Conservation (phyloP, 2,888 invertebrate species). For the Endotricha flammealis region DNA sequence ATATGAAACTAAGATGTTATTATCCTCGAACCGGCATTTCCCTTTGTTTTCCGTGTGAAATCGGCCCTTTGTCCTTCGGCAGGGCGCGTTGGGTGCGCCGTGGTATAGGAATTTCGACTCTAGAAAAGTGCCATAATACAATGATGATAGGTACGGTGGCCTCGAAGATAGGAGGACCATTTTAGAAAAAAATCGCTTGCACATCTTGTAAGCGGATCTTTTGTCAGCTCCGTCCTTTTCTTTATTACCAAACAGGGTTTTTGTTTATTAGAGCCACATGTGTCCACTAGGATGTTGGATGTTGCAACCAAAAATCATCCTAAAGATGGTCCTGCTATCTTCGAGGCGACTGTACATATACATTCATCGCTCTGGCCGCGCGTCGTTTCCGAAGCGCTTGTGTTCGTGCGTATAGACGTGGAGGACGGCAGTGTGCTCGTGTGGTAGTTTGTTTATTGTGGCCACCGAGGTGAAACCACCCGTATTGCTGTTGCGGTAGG, state of each 20-base stretch:
- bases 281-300: too few species aligned
- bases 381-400: conserved; percentile 62
- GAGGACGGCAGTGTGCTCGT: conserved; percentile 62
- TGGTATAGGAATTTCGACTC: conserved; percentile 70
- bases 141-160: conserved; percentile 39
- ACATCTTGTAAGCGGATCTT: too few species aligned
- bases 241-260: too few species aligned
- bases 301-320: too few species aligned
- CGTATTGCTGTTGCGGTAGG: conserved; percentile 51
- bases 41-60: conserved; percentile 72
- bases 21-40: conserved; percentile 59
- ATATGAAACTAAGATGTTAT: conserved; percentile 47
- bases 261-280: too few species aligned
- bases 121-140: conserved; percentile 72
- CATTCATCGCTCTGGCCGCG: conserved; percentile 57
- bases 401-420: conserved; percentile 61
- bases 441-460: conserved; percentile 80
- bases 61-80: conserved; percentile 71
- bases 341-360: too few species aligned
- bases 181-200: too few species aligned
- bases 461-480: conserved; percentile 51
- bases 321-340: too few species aligned
- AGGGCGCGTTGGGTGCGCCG: conserved; percentile 66
- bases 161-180: too few species aligned
- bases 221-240: too few species aligned